Conservation (phyloP, 2,113 vertebrate species). For the Bubo bubo region DNA sequence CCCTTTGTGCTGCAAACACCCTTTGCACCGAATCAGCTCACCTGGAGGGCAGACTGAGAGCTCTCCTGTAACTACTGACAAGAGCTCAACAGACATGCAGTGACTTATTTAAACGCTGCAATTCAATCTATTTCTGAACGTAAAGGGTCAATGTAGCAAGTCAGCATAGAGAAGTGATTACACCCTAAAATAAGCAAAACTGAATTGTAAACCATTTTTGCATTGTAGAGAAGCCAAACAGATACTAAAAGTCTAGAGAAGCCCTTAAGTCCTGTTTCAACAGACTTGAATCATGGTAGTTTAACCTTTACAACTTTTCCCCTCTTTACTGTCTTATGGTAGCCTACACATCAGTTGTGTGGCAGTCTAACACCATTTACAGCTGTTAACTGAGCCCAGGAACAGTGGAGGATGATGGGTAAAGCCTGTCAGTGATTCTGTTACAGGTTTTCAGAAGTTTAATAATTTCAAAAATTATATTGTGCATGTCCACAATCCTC, state of each 20-base stretch:
- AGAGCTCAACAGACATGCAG: not conserved
- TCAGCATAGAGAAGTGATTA: not conserved
- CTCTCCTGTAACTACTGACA: not conserved
- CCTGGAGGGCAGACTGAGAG: not conserved
- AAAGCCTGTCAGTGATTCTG: not conserved
- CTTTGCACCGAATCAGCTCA: accelerated
- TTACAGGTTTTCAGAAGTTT: not conserved
- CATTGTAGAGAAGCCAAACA: not conserved
- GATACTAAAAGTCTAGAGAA: not conserved
- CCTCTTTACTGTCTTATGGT: accelerated
- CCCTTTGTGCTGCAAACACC: too few species aligned
- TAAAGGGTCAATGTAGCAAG: not conserved
- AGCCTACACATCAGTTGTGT: not conserved
- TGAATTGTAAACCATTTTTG: not conserved
- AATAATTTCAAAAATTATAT: not conserved
- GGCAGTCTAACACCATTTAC: accelerated
- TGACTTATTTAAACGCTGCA: not conserved
- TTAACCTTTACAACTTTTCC: not conserved
- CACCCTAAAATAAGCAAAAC: not conserved
- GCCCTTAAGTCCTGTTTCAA: not conserved
- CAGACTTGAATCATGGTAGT: not conserved
- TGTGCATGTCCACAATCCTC: not conserved
- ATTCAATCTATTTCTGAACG: not conserved
- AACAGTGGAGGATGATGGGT: too few species aligned
- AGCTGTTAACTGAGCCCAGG: not conserved